These are phyloP conservation scores for Campoletis raptor DNA, from an alignment of 2,888 invertebrate species.

Conservation along the genomic window DNA sequence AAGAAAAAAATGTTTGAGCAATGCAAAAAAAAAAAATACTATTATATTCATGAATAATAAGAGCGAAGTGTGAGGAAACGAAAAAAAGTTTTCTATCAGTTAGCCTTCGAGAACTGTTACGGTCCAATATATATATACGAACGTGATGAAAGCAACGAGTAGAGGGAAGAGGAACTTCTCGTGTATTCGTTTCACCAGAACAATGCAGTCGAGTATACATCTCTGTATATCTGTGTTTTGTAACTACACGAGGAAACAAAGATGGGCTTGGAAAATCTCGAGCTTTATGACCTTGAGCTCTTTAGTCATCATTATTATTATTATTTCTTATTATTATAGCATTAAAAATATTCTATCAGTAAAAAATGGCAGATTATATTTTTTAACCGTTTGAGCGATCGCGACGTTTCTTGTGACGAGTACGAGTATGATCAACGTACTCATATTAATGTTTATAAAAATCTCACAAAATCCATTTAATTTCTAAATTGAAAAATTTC, in stretches of 20 bases:
- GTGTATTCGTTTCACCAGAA: constrained; percentile 18
- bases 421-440: neutral
- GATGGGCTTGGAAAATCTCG: constrained; percentile 23
- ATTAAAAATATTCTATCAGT: neutral
- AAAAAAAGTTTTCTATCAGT: constrained; percentile 34
- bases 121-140: constrained; percentile 26
- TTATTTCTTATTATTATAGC: constrained; percentile 17
- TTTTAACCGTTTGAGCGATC: neutral
- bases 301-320: constrained; percentile 19
- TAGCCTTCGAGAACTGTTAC: constrained; percentile 46
- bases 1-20: neutral
- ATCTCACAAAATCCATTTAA: neutral
- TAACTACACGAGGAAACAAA: constrained; percentile 17
- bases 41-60: constrained; percentile 35
- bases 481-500: neutral
- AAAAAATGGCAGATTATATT: neutral
- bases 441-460: neutral
- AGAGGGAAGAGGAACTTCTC: constrained; percentile 11
- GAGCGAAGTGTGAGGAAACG: neutral
- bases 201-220: constrained; percentile 18
- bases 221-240: neutral
- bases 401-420: neutral
- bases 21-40: neutral
- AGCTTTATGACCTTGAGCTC: constrained; percentile 38
- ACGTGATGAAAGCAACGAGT: constrained; percentile 25